Evolutionary conservation across 1,140 invertebrate genomes (phyloP), one percentile per base, ranked within the genome.

Genomic region (Zaprionus vittiger): DNA sequence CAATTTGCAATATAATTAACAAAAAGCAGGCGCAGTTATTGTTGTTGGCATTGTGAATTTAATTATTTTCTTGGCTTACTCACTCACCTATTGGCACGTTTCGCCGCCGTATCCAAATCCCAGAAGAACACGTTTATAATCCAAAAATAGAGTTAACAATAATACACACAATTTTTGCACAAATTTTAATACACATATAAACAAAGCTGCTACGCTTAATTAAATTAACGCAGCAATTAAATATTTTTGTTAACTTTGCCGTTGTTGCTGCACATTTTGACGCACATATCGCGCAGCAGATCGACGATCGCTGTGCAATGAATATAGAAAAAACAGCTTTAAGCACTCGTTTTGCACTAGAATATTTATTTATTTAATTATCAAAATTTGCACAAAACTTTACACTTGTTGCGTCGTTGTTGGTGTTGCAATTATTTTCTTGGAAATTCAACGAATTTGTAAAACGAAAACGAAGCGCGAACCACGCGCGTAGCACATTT

Each of bases 201-300:
- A 69, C 20, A 44, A 59, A 56, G 59, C 57, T 75, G 41, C 82
- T 62, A 84, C 82, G 69, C 56, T 75, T 68, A 87, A 86, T 87
- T 74, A 49, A 83, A 87, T 89, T 80, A 89, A 64, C 72, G 52
- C 73, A 69, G 68, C 80, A 76, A 73, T 81, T 56, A 72, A 79
- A 83, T 75, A 66, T 69, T 68, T 80, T 68, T 80, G 75, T 79
- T 75, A 81, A 81, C 79, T 81, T 81, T 61, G 67, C 65, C 62
- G 80, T 41, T 66, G 55, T 47, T 55, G 47, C 62, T 65, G 75
- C 75, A 84, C 85, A 83, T 89, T 89, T 89, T 75, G 72, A 71
- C 79, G 78, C 79, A 69, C 56, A 49, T 66, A 68, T 76, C 73
- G 78, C 84, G 81, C 78, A 68, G 78, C 78, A 62, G 69, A 61